Evolutionary conservation across 1,140 invertebrate genomes (phyloP).

Genomic region (Ceratina australensis): DNA sequence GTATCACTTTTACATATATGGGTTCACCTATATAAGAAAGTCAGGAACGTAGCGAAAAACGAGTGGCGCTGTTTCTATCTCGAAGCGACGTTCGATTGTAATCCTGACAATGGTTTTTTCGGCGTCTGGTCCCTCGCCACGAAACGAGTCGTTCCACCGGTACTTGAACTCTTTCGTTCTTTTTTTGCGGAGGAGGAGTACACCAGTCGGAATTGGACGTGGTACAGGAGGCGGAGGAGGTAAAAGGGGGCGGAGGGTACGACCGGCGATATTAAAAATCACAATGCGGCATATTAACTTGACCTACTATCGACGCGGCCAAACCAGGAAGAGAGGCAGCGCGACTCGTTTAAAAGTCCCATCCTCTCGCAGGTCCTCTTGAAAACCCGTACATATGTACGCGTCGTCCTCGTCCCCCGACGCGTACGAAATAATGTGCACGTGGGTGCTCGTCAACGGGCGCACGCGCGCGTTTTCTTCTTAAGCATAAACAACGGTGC

Average conservation of each 20-base stretch:
- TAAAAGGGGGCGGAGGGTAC: conserved; percentile 31
- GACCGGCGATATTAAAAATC: conserved; percentile 73
- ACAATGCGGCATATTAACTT: conserved; percentile 76
- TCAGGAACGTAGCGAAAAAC: conserved; percentile 5
- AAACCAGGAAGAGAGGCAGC: conserved; percentile 57
- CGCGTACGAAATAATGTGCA: conserved; percentile 34
- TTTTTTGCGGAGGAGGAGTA: conserved; percentile 64
- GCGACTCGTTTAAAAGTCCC: conserved; percentile 56
- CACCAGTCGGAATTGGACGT: conserved; percentile 48
- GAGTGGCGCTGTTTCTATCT: conserved; percentile 55
- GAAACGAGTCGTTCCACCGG: conserved; percentile 69
- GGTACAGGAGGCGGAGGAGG: conserved; percentile 43
- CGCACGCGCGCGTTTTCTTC: not conserved
- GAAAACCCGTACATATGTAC: conserved; percentile 33
- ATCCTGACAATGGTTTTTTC: conserved; percentile 63
- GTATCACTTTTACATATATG: too few species aligned
- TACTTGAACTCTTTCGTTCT: conserved; percentile 69
- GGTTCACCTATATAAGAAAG: too few species aligned
- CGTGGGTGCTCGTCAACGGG: conserved; percentile 38
- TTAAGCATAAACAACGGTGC: conserved; percentile 36
- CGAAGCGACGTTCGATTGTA: conserved; percentile 61
- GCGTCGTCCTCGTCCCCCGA: conserved; percentile 29
- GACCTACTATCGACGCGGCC: conserved; percentile 67
- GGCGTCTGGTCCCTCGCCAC: conserved; percentile 49
- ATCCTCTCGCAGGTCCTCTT: conserved; percentile 45